Evolutionary conservation across 2,797 vertebrate genomes (phyloP).

Genomic region (Geotrypetes seraphini): DNA sequence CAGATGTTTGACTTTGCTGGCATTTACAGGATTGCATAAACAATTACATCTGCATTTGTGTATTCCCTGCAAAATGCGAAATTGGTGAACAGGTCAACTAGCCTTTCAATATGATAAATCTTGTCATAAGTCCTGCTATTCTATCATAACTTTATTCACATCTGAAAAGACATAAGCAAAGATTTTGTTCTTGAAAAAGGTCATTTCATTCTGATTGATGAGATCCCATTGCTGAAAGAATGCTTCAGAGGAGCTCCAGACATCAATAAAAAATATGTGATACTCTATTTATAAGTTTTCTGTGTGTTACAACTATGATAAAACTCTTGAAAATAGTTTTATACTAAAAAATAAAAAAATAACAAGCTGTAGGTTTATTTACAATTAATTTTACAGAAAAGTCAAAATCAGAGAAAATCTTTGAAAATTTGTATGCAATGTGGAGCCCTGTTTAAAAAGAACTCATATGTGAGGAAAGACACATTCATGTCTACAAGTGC

Average conservation of each 20-base stretch:
- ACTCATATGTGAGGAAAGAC: too few relatives aligned
- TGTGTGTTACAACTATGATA: too few relatives aligned
- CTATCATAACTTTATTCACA: conserved; percentile 23
- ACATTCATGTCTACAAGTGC: too few relatives aligned
- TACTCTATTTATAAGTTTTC: background rate
- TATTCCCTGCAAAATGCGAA: conserved; percentile 40
- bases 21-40: conserved; percentile 54
- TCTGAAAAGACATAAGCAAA: conserved; percentile 28
- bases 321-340: too few relatives aligned
- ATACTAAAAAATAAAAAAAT: too few relatives aligned
- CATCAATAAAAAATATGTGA: conserved; percentile 10
- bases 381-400: too few relatives aligned
- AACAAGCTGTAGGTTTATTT: too few relatives aligned
- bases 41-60: conserved; percentile 39
- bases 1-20: conserved; percentile 50
- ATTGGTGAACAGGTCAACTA: conserved; percentile 25
- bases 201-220: conserved; percentile 26
- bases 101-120: conserved; percentile 22
- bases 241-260: conserved; percentile 15
- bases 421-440: too few relatives aligned
- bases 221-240: conserved; percentile 10
- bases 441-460: too few relatives aligned
- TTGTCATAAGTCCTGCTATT: conserved; percentile 11
- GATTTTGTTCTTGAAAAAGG: conserved; percentile 36
- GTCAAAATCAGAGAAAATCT: too few relatives aligned